Evolutionary conservation across 2,797 vertebrate species (phyloP).

Genomic region (Perodicticus potto): DNA sequence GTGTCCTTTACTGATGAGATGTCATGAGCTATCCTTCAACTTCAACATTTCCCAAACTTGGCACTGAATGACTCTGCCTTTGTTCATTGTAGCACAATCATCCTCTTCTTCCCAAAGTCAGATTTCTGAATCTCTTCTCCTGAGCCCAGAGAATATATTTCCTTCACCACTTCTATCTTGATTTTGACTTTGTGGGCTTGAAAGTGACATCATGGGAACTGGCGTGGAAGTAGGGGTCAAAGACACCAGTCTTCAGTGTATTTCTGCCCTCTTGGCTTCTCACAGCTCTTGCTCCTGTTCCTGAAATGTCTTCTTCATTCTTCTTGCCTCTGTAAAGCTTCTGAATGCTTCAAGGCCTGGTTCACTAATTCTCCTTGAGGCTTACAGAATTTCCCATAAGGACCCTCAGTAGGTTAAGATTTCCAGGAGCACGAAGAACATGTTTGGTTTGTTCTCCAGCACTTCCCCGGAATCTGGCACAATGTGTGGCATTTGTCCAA

Average conservation of each 20-base stretch:
- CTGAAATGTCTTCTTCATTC: neutral
- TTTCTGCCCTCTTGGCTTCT: neutral
- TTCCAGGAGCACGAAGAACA: neutral
- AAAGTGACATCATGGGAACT: neutral
- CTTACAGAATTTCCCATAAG: neutral
- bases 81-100: neutral
- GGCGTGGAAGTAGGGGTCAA: neutral
- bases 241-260: neutral
- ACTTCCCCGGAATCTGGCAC: neutral
- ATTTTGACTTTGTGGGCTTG: neutral
- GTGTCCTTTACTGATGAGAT: conserved; percentile 26
- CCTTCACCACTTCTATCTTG: neutral
- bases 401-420: neutral
- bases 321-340: neutral
- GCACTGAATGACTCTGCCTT: neutral
- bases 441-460: neutral
- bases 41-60: neutral
- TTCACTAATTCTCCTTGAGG: neutral
- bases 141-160: neutral
- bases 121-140: conserved; percentile 14
- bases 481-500: neutral
- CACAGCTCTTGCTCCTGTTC: neutral
- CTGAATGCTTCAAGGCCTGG: neutral
- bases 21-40: conserved; percentile 21
- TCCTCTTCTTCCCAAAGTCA: neutral